Evolutionary conservation across 2,888 invertebrate genomes (phyloP), one percentile per base, ranked within the genome.

Genomic region (Stenodema calcarata): DNA sequence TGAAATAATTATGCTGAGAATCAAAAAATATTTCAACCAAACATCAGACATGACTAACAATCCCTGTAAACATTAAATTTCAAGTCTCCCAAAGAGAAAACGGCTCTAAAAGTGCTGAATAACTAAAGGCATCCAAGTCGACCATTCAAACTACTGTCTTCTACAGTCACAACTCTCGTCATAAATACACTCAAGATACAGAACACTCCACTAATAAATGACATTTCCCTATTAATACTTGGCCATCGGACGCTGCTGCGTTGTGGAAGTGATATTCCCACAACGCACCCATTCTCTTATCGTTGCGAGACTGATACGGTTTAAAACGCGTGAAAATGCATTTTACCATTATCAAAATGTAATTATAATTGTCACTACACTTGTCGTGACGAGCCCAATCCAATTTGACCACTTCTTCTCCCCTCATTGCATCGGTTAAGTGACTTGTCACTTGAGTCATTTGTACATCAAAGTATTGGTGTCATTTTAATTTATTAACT

Each of bases 141-240:
- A 54, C 16, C 4, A 54, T 54, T 18, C 11, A 2, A 54, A 16
- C 54, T 11, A 11, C 4, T 54, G n/a, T n/a, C n/a, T n/a, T n/a
- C n/a, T n/a, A n/a, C 54, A 16, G 18, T n/a, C 54, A n/a, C 54
- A 54, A 11, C 54, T 54, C 11, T n/a, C 7, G n/a, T 35, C 2
- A 35, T 35, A 35, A 35, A 62, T 62, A 18, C 18, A 0, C 44
- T 9, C 44, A 41, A 78, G 9, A 76, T 12, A 76, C 76, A 78
- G 78, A 78, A 78, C 78, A 78, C 78, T 78, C 78, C 18, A 78
- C 78, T 78, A 78, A 78, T 41, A 42, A 78, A 78, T 78, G 78
- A 44, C 78, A 4, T 44, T 78, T 44, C 44, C 16, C 42, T n/a
- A 70, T 41, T 18, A 16, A 41, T 41, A 12, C 16, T 73, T 78